A percentile compares a stretch with the other conserved stretches of the same genome.
Evolutionary conservation across 2,113 vertebrate genomes (phyloP).

Genomic region (Nothocercus julius): DNA sequence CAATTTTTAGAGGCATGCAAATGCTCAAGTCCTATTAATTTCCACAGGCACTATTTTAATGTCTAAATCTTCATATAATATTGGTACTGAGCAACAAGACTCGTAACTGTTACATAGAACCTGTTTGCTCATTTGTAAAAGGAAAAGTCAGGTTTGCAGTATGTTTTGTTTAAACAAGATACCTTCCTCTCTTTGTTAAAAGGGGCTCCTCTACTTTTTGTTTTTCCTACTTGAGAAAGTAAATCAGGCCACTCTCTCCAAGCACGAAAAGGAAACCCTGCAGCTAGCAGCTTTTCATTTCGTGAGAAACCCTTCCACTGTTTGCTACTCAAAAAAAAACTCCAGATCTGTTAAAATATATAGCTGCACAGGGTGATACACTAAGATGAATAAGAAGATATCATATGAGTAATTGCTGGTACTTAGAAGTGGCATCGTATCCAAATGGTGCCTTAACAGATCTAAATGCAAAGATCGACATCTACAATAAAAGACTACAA

Average conservation of each 20-base stretch:
- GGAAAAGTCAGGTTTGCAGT: rapidly evolving
- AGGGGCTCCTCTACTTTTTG: background rate
- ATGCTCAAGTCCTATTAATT: background rate
- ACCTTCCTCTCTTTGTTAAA: background rate
- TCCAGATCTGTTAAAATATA: background rate
- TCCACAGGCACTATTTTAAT: rapidly evolving
- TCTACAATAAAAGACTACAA: background rate
- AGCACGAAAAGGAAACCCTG: background rate
- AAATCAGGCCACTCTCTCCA: background rate
- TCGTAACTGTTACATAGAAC: rapidly evolving
- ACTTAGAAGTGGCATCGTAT: rapidly evolving
- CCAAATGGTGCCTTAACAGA: rapidly evolving
- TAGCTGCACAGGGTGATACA: background rate
- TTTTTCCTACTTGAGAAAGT: background rate
- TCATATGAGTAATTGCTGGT: rapidly evolving
- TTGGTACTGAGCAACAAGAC: background rate
- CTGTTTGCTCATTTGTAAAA: background rate
- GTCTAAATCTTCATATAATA: background rate
- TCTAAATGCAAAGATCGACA: rapidly evolving
- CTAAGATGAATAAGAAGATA: background rate
- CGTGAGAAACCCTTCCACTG: background rate
- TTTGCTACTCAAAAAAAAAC: background rate
- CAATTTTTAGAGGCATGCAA: background rate
- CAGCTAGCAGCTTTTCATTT: background rate
- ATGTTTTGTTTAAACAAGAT: rapidly evolving